Evolutionary conservation across 2,113 vertebrate genomes (phyloP).

Genomic region (Promerops cafer): DNA sequence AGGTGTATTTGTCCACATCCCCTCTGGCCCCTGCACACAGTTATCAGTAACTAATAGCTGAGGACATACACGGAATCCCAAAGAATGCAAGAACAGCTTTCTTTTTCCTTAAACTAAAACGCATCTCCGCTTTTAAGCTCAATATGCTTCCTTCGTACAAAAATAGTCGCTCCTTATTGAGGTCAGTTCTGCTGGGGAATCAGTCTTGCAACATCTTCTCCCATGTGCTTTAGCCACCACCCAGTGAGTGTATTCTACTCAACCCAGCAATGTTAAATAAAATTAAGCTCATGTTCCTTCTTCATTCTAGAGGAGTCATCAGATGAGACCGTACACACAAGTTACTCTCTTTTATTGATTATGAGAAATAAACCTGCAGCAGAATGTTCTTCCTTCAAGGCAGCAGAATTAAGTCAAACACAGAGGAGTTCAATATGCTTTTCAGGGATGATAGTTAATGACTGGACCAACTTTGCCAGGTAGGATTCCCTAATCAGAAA

Average conservation of each 20-base stretch:
- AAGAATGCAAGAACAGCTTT: neutral
- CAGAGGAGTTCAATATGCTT: neutral
- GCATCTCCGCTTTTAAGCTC: neutral
- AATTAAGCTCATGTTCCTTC: neutral
- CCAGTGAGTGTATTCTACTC: neutral
- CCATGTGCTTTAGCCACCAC: neutral
- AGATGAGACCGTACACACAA: neutral
- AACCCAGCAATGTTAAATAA: neutral
- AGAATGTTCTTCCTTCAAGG: neutral
- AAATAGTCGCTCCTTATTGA: neutral
- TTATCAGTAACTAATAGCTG: neutral
- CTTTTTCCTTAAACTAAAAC: neutral
- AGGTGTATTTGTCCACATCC: neutral
- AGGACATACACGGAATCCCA: neutral
- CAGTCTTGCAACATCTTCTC: neutral
- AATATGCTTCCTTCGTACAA: neutral
- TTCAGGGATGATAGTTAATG: neutral
- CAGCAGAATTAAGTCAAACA: neutral
- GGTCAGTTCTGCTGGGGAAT: neutral
- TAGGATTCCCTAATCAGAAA: neutral
- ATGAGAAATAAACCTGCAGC: neutral
- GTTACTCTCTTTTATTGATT: neutral
- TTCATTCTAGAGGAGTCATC: neutral
- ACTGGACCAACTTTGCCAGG: neutral
- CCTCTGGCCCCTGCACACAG: neutral